phyloP scores from a whole-genome alignment of 2,113 vertebrate genomes.

The Protobothrops mucrosquamatus region DNA sequence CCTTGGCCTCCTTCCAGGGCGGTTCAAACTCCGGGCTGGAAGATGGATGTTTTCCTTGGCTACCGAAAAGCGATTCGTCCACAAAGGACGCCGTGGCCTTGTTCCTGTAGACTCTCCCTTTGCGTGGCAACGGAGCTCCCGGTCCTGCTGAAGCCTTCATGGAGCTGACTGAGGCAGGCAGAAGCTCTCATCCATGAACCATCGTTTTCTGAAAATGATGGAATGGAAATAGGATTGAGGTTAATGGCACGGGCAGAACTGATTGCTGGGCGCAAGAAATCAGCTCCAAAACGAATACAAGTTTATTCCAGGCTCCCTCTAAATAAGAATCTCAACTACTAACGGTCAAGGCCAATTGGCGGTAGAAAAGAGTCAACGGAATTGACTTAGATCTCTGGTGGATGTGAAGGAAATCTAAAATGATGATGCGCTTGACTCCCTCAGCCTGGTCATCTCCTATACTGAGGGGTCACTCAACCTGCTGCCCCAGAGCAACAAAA shows the following conservation, averaged over 20 bases:
- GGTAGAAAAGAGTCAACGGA: too few relatives aligned
- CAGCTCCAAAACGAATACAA: too few relatives aligned
- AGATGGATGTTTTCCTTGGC: slow-evolving; percentile 24
- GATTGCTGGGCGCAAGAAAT: not conserved
- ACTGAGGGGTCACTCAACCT: not conserved
- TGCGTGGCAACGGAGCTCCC: slow-evolving; percentile 30
- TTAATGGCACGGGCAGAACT: not conserved
- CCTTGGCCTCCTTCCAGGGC: slow-evolving; percentile 59
- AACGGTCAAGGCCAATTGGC: too few relatives aligned
- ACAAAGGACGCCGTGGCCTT: slow-evolving; percentile 63
- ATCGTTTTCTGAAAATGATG: not conserved
- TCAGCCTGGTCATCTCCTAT: too few relatives aligned
- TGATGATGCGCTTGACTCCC: too few relatives aligned
- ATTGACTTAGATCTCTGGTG: too few relatives aligned
- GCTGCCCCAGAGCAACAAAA: too few relatives aligned
- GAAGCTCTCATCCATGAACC: not conserved
- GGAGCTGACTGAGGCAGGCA: not conserved
- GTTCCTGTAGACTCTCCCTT: slow-evolving; percentile 19
- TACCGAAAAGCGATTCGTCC: slow-evolving; percentile 73
- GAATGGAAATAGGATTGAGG: not conserved
- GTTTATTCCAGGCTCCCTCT: too few relatives aligned
- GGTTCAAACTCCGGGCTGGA: slow-evolving; percentile 52
- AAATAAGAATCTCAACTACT: too few relatives aligned
- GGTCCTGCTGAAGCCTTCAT: slow-evolving; percentile 23
- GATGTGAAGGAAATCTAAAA: too few relatives aligned